A percentile compares a stretch with the other conserved stretches of the same genome.
These are phyloP conservation scores for Margaritifera margaritifera DNA, from an alignment of 2,888 invertebrate genomes.

Conservation along the genomic window DNA sequence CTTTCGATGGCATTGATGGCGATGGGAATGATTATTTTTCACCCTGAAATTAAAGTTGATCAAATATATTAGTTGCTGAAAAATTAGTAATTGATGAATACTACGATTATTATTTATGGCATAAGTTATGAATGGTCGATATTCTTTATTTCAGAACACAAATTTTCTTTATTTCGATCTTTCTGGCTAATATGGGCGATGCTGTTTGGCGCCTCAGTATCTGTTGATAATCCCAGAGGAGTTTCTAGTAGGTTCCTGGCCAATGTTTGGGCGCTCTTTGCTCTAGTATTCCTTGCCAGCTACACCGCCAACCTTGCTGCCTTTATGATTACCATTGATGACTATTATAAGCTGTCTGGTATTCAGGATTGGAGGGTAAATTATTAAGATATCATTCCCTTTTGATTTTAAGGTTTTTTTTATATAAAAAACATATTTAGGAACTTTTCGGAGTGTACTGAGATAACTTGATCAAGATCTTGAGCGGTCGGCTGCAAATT, in stretches of 20 bases:
- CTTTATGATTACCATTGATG: conserved; percentile 99
- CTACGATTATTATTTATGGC: neutral
- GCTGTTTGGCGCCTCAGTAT: conserved; percentile 96
- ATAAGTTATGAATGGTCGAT: neutral
- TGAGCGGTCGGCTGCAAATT: too few relatives aligned
- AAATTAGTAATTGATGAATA: neutral
- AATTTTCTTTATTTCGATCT: conserved; percentile 85
- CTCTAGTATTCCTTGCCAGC: conserved; percentile 98
- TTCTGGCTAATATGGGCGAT: conserved; percentile 99
- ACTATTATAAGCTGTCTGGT: conserved; percentile 92
- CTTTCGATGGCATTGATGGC: too few relatives aligned
- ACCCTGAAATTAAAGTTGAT: too few relatives aligned
- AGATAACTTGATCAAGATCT: too few relatives aligned
- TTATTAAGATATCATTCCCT: neutral
- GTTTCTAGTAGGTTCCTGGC: conserved; percentile 85
- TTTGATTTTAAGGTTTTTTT: too few relatives aligned
- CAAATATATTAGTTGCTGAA: too few relatives aligned
- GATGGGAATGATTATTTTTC: too few relatives aligned
- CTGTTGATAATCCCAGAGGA: conserved; percentile 95
- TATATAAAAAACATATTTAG: too few relatives aligned
- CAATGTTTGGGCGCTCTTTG: conserved; percentile 79
- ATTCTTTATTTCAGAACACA: conserved; percentile 62
- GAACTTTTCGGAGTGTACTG: too few relatives aligned
- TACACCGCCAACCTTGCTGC: conserved; percentile 99
- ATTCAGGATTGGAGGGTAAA: conserved; percentile 82